A percentile compares a stretch with the other conserved stretches of the same genome.
These are phyloP conservation scores for Agriotes lineatus DNA, from an alignment of 2,888 invertebrate species.

Conservation along the genomic window DNA sequence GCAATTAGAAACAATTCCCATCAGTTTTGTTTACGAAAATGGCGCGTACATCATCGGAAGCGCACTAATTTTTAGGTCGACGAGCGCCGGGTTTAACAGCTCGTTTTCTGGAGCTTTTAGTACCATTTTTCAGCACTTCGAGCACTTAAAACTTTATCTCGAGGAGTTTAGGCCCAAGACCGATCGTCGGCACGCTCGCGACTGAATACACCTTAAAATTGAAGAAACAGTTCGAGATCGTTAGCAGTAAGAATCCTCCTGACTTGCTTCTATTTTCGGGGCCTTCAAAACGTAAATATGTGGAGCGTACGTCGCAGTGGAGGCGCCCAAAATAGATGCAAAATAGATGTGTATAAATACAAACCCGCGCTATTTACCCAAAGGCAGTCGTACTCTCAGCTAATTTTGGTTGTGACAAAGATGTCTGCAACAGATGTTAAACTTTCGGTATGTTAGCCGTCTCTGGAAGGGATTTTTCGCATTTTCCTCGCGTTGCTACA, in stretches of 20 bases:
- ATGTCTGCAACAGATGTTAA: slow-evolving; percentile 40
- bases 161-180: slow-evolving; percentile 2
- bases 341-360: slow-evolving; percentile 53
- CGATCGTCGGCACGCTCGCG: slow-evolving; percentile 45
- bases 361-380: slow-evolving; percentile 44
- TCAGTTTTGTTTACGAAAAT: not conserved
- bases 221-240: slow-evolving; percentile 53
- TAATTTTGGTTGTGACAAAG: slow-evolving; percentile 47
- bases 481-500: slow-evolving; percentile 8
- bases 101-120: not conserved
- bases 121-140: slow-evolving; percentile 28
- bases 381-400: slow-evolving; percentile 46
- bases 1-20: not conserved
- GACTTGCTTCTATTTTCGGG: slow-evolving; percentile 57
- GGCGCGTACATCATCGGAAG: not conserved
- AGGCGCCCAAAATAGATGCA: slow-evolving; percentile 59
- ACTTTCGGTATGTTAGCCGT: slow-evolving; percentile 25
- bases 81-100: slow-evolving; percentile 5
- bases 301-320: slow-evolving; percentile 57
- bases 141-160: slow-evolving; percentile 23
- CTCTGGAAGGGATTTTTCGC: slow-evolving; percentile 20
- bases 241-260: slow-evolving; percentile 53
- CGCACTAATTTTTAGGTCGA: not conserved
- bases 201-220: slow-evolving; percentile 55
- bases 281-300: slow-evolving; percentile 58